Percentiles rank a stretch among this genome's conserved stretches.
phyloP scores from a whole-genome alignment of 2,888 invertebrate species.

The Anarsia innoxiella region DNA sequence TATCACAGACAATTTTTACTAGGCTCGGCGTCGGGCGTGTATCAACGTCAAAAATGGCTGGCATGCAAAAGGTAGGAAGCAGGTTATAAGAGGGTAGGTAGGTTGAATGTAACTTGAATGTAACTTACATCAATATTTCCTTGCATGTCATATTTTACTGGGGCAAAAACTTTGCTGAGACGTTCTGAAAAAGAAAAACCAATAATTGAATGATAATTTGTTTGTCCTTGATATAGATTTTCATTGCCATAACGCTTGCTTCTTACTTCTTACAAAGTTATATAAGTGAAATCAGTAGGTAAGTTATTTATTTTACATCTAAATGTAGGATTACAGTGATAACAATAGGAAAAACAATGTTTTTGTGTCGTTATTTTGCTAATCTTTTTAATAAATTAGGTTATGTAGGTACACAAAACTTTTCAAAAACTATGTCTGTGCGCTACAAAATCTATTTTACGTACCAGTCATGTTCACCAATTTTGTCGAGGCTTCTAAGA shows the following conservation, averaged over 20 bases:
- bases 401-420: not conserved
- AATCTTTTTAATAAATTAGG: not conserved
- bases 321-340: too few species aligned
- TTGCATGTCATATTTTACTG: slow-evolving; percentile 84
- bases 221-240: slow-evolving; percentile 1
- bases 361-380: too few species aligned
- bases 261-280: too few species aligned
- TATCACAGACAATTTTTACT: too few species aligned
- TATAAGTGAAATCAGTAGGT: too few species aligned
- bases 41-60: too few species aligned
- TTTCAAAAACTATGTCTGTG: not conserved
- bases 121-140: slow-evolving; percentile 82
- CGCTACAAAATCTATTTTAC: slow-evolving; percentile 25
- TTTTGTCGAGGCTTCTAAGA: slow-evolving; percentile 77
- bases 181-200: slow-evolving; percentile 71
- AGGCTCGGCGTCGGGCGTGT: too few species aligned
- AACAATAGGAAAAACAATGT: too few species aligned
- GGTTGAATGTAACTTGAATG: too few species aligned
- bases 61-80: too few species aligned
- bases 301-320: too few species aligned
- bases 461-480: slow-evolving; percentile 80
- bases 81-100: too few species aligned
- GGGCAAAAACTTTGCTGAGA: slow-evolving; percentile 83
- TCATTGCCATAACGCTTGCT: not conserved
- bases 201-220: not conserved